Conservation (phyloP, 2,888 invertebrate species). For the Oscheius sp. region DNA sequence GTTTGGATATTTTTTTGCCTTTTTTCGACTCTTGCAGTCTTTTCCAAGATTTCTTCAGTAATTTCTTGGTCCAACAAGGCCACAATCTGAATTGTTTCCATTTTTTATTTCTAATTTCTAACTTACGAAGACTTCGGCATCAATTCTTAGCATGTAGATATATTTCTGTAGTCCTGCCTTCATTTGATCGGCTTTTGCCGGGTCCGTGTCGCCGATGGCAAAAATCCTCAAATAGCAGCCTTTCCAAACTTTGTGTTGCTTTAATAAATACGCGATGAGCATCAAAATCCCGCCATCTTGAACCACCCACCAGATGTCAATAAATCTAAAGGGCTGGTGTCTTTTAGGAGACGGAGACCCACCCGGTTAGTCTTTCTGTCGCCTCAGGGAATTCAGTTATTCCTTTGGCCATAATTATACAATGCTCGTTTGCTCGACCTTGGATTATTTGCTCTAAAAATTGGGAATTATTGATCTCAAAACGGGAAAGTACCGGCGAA, state of each 20-base stretch:
- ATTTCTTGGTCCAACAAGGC: conserved; percentile 92
- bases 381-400: conserved; percentile 92
- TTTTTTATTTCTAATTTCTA: neutral
- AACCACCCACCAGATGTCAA: conserved; percentile 98
- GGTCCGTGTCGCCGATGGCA: conserved; percentile 98
- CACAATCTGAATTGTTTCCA: conserved; percentile 58
- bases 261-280: conserved; percentile 81
- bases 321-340: conserved; percentile 76
- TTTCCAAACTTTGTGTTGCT: conserved; percentile 93
- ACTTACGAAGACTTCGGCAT: conserved; percentile 82
- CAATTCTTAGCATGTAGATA: conserved; percentile 91
- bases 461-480: too few relatives aligned
- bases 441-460: conserved; percentile 75
- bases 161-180: conserved; percentile 97
- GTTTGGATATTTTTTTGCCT: conserved; percentile 90
- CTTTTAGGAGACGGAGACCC: neutral
- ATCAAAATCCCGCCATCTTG: conserved; percentile 97
- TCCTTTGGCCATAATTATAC: conserved; percentile 94
- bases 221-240: conserved; percentile 99
- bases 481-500: too few relatives aligned
- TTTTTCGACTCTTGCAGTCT: conserved; percentile 98
- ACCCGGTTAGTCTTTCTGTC: conserved; percentile 86
- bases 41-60: conserved; percentile 96
- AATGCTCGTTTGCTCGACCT: conserved; percentile 91
- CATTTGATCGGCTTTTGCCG: conserved; percentile 78